Conservation (phyloP, 2,797 vertebrate genomes). For the Phoxinus dragarum region DNA sequence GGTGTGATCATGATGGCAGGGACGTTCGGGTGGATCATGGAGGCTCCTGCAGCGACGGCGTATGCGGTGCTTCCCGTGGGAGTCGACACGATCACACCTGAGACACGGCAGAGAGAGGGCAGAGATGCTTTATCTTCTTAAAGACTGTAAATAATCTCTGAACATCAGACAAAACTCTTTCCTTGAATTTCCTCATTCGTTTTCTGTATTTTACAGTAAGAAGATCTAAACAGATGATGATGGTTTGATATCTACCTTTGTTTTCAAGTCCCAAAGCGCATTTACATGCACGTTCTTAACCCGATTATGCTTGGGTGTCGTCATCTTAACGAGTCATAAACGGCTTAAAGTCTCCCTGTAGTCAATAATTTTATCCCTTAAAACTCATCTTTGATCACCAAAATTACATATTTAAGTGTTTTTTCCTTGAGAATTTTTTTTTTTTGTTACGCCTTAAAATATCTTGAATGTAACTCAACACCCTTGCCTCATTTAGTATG, state of each 20-base stretch:
- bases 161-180: neutral
- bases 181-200: too few relatives aligned
- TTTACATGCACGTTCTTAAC: neutral
- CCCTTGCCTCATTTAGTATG: too few relatives aligned
- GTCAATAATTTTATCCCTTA: too few relatives aligned
- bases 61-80: constrained; percentile 86
- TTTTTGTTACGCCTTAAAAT: too few relatives aligned
- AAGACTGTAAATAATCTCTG: neutral
- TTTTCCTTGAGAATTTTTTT: too few relatives aligned
- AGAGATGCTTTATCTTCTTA: neutral
- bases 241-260: neutral
- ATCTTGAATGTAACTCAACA: too few relatives aligned
- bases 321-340: neutral
- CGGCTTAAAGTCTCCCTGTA: too few relatives aligned
- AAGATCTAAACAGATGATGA: neutral
- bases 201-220: neutral
- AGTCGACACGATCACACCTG: constrained; percentile 85
- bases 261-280: neutral
- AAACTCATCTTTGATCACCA: too few relatives aligned
- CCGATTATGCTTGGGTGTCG: neutral
- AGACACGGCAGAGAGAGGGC: neutral
- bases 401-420: too few relatives aligned
- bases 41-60: constrained; percentile 83
- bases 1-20: constrained; percentile 87
- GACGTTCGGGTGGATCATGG: constrained; percentile 87